Conservation (phyloP, 2,113 vertebrate genomes). For the Crotalus viridis region DNA sequence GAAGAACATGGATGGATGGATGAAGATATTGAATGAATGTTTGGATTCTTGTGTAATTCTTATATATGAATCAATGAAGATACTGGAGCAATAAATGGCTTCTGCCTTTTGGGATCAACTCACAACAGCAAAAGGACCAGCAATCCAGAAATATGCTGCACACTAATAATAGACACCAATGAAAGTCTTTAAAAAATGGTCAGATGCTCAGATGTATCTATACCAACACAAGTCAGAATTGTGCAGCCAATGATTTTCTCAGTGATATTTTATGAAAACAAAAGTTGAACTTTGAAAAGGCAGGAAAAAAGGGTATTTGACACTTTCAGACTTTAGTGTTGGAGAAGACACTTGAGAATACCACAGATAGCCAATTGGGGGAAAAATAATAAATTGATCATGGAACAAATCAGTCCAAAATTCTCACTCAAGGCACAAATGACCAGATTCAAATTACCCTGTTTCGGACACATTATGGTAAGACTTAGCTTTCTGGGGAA, state of each 20-base stretch:
- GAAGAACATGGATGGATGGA: too few relatives aligned
- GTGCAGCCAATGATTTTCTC: neutral
- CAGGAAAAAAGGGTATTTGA: neutral
- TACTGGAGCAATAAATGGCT: neutral
- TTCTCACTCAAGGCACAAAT: neutral
- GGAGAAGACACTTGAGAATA: neutral
- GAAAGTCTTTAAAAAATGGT: neutral
- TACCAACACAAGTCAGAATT: neutral
- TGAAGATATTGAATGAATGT: too few relatives aligned
- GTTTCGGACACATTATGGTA: neutral
- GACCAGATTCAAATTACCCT: neutral
- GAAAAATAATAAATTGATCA: neutral
- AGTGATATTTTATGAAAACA: neutral
- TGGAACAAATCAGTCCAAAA: neutral
- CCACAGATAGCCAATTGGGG: neutral
- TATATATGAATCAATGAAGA: neutral
- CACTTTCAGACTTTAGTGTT: neutral
- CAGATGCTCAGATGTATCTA: neutral
- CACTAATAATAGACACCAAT: neutral
- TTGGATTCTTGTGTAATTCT: too few relatives aligned
- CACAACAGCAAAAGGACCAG: neutral
- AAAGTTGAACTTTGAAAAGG: neutral
- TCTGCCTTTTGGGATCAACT: neutral
- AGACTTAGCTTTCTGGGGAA: neutral
- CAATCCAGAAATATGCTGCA: neutral